A percentile compares a stretch with the other conserved stretches of the same genome.
phyloP scores from a whole-genome alignment of 2,888 invertebrate genomes.

The Meloe dianella region DNA sequence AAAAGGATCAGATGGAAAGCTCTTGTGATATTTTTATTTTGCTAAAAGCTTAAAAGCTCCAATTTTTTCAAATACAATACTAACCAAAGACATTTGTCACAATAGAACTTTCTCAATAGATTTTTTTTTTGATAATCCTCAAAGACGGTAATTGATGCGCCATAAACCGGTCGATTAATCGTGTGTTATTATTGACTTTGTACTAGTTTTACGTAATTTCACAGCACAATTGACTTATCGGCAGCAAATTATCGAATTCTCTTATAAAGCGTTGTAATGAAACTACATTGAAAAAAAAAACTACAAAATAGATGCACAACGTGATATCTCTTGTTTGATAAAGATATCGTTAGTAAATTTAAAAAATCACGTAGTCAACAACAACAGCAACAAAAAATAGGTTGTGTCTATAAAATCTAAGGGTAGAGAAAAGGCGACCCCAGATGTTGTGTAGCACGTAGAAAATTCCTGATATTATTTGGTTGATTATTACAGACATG shows the following conservation, averaged over 20 bases:
- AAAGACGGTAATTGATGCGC: background rate
- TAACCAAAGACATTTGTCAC: background rate
- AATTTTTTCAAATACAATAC: background rate
- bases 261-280: background rate
- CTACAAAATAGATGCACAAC: background rate
- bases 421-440: conserved; percentile 26
- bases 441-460: conserved; percentile 27
- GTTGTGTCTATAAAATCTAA: conserved; percentile 24
- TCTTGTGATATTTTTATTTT: background rate
- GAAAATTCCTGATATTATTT: conserved; percentile 25
- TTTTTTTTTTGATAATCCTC: background rate
- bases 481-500: conserved; percentile 70
- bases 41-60: background rate
- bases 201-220: background rate
- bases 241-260: background rate
- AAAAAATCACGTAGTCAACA: conserved; percentile 2
- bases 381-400: conserved; percentile 11
- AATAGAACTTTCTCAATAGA: background rate
- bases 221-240: background rate
- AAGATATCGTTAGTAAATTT: background rate
- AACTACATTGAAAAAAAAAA: background rate
- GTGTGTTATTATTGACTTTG: background rate
- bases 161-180: background rate
- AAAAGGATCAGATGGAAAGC: background rate
- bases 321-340: background rate